Evolutionary conservation across 2,113 vertebrate genomes (phyloP).

Genomic region (Onychostruthus taczanowskii): DNA sequence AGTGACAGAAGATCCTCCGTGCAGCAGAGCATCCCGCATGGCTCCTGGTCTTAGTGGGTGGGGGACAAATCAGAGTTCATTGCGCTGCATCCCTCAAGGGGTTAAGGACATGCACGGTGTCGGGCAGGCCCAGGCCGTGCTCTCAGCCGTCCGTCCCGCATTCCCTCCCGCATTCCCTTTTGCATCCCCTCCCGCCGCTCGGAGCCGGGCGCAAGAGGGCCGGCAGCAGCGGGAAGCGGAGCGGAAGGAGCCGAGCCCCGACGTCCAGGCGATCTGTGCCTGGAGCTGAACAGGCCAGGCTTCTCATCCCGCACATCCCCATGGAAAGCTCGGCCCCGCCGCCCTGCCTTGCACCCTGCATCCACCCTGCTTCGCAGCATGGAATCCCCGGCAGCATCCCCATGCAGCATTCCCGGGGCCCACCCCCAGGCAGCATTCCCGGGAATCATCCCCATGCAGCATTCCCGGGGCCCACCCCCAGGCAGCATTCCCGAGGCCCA

Average conservation of each 20-base stretch:
- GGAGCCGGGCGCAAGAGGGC: not conserved
- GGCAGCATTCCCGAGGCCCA: too few species aligned
- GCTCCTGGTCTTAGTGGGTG: rapidly evolving
- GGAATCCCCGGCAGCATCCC: not conserved
- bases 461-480: not conserved
- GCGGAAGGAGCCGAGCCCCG: constrained; percentile 36
- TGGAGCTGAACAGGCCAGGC: constrained; percentile 18
- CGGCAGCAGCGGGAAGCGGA: constrained; percentile 8
- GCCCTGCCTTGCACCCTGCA: not conserved
- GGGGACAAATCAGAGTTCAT: not conserved
- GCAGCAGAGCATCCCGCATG: not conserved
- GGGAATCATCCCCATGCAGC: not conserved
- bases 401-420: not conserved
- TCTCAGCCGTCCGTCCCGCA: not conserved
- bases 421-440: not conserved
- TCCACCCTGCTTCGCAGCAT: rapidly evolving
- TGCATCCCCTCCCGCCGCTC: not conserved
- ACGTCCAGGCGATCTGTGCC: constrained; percentile 7
- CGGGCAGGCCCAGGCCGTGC: not conserved
- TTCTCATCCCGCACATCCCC: not conserved
- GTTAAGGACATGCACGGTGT: not conserved
- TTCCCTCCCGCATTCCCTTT: not conserved
- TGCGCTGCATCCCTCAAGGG: not conserved
- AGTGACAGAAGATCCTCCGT: not conserved
- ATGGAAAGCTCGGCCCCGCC: constrained; percentile 7